Conservation (phyloP, 2,797 vertebrate species). For the Zalophus californianus region DNA sequence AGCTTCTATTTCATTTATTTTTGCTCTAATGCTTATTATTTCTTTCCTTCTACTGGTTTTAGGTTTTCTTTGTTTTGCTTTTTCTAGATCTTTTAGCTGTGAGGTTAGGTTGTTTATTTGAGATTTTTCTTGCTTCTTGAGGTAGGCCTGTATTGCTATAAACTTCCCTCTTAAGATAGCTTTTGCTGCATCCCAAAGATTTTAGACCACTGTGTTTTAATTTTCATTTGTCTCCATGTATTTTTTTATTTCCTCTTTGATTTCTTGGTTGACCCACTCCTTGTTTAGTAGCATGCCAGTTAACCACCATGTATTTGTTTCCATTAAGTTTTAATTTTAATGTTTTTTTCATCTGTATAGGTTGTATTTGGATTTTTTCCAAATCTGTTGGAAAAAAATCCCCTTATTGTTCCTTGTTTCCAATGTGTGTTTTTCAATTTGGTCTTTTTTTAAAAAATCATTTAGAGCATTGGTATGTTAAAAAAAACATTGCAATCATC, state of each 20-base stretch:
- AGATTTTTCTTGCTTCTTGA: neutral
- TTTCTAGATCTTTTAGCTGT: neutral
- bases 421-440: neutral
- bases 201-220: neutral
- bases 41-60: neutral
- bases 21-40: neutral
- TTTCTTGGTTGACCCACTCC: neutral
- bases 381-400: neutral
- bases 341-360: constrained; percentile 7
- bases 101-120: neutral
- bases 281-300: neutral
- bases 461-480: neutral
- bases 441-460: neutral
- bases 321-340: constrained; percentile 6
- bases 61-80: neutral
- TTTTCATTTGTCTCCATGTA: neutral
- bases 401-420: neutral
- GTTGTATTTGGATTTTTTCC: constrained; percentile 12
- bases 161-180: neutral
- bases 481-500: neutral
- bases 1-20: neutral
- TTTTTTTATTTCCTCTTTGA: neutral
- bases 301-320: neutral
- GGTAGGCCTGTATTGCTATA: neutral
- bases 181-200: neutral